A percentile compares a stretch with the other conserved stretches of the same genome.
These are phyloP conservation scores for Drosophila kurseongensis DNA, from an alignment of 1,140 invertebrate species.

Conservation along the genomic window DNA sequence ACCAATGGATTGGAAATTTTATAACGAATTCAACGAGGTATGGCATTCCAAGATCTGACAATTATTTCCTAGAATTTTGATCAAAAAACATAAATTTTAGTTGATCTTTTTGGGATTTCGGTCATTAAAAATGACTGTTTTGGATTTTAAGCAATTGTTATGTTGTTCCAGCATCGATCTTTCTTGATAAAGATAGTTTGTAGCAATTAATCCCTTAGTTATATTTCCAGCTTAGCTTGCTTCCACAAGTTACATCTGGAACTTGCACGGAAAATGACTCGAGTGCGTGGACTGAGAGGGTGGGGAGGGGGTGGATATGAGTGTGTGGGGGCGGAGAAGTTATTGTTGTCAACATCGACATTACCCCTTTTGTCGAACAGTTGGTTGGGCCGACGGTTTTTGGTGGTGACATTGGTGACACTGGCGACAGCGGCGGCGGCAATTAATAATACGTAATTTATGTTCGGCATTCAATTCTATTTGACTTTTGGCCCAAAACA, in stretches of 20 bases:
- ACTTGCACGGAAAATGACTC: constrained; percentile 4
- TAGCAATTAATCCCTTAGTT: constrained; percentile 6
- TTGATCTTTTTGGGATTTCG: too few relatives aligned
- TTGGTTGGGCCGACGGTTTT: constrained; percentile 18
- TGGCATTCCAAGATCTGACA: too few relatives aligned
- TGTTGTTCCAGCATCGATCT: too few relatives aligned
- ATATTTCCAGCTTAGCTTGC: constrained; percentile 7
- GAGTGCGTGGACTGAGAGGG: not conserved
- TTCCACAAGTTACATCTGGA: not conserved
- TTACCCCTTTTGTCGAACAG: constrained; percentile 67
- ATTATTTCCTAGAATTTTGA: too few relatives aligned
- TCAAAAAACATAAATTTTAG: too few relatives aligned
- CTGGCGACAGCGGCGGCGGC: constrained; percentile 52
- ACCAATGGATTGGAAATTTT: too few relatives aligned
- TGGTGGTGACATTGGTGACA: constrained; percentile 41
- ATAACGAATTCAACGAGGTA: too few relatives aligned
- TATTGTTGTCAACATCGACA: constrained; percentile 69
- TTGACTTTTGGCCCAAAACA: constrained; percentile 73
- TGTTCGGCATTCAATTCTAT: constrained; percentile 71
- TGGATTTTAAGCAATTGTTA: too few relatives aligned
- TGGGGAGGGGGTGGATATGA: too few relatives aligned
- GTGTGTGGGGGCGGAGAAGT: constrained; percentile 3
- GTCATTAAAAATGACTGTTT: too few relatives aligned
- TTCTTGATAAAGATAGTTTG: not conserved
- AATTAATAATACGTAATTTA: constrained; percentile 83